Conservation (phyloP, 2,797 vertebrate species). For the Synaphobranchus kaupii region DNA sequence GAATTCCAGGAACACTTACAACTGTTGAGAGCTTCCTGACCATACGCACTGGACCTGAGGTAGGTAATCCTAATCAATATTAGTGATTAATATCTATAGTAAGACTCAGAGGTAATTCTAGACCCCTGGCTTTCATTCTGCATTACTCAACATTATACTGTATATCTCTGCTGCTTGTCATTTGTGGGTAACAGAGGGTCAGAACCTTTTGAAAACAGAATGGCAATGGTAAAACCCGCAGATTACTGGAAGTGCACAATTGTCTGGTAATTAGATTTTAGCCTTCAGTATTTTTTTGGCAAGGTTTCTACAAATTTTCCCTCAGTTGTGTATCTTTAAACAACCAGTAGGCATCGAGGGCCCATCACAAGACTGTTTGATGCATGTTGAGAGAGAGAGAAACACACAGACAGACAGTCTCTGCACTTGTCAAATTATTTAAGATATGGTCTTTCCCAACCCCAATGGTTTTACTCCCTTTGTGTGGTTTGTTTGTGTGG, state of each 20-base stretch:
- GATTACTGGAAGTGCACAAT: background rate
- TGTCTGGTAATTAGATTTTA: background rate
- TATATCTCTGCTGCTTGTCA: background rate
- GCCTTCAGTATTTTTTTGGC: no score
- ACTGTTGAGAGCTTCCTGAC: conserved; percentile 91
- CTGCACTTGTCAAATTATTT: no score
- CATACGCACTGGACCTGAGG: conserved; percentile 80
- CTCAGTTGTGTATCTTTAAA: no score
- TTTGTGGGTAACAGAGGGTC: background rate
- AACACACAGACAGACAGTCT: no score
- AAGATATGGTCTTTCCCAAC: no score
- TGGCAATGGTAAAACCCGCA: background rate
- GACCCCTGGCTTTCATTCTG: background rate
- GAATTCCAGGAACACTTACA: conserved; percentile 83
- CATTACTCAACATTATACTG: background rate
- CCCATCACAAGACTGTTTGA: no score
- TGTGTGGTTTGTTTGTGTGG: no score
- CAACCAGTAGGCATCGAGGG: no score
- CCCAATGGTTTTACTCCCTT: no score
- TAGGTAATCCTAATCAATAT: conserved; percentile 53
- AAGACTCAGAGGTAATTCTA: background rate
- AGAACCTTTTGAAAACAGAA: background rate
- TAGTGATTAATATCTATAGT: background rate
- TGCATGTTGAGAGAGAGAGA: no score
- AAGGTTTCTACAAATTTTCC: no score